phyloP scores from a whole-genome alignment of 2,888 invertebrate genomes.

The Drosophila kokeensis region DNA sequence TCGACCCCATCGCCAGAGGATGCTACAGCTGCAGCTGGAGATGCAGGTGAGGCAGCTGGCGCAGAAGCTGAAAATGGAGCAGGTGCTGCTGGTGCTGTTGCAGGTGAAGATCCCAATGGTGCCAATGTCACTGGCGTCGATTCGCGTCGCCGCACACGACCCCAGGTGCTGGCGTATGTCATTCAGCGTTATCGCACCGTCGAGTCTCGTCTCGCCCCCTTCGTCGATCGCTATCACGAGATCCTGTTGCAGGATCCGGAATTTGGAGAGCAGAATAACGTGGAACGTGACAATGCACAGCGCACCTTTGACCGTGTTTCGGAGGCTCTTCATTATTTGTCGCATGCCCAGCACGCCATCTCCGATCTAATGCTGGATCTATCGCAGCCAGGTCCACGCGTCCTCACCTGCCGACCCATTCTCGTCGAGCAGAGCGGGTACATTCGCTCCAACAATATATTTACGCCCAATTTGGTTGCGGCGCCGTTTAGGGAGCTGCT shows the following conservation, averaged over 20 bases:
- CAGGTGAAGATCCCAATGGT: slow-evolving; percentile 22
- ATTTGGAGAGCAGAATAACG: slow-evolving; percentile 85
- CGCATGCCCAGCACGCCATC: slow-evolving; percentile 95
- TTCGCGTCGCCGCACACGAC: slow-evolving; percentile 83
- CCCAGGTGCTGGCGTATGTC: slow-evolving; percentile 83
- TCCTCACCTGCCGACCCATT: slow-evolving; percentile 90
- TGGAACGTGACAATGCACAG: slow-evolving; percentile 87
- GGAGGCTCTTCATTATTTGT: slow-evolving; percentile 92
- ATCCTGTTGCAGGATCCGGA: slow-evolving; percentile 88
- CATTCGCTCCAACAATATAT: slow-evolving; percentile 84
- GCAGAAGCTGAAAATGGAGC: neutral
- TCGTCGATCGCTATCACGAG: slow-evolving; percentile 88
- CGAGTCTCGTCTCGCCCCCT: slow-evolving; percentile 88
- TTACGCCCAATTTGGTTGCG: slow-evolving; percentile 60
- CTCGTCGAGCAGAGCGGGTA: slow-evolving; percentile 88
- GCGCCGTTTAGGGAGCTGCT: slow-evolving; percentile 54
- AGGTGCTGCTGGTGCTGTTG: slow-evolving; percentile 9
- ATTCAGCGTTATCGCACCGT: slow-evolving; percentile 83
- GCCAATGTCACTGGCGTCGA: slow-evolving; percentile 32
- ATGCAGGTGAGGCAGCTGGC: slow-evolving; percentile 2
- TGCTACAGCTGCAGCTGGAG: slow-evolving; percentile 8
- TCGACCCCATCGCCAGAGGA: slow-evolving; percentile 32
- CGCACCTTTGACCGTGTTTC: slow-evolving; percentile 90
- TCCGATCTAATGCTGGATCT: slow-evolving; percentile 94
- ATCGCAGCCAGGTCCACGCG: slow-evolving; percentile 88